Evolutionary conservation across 1,140 invertebrate species (phyloP).

Genomic region (Conus betulinus): DNA sequence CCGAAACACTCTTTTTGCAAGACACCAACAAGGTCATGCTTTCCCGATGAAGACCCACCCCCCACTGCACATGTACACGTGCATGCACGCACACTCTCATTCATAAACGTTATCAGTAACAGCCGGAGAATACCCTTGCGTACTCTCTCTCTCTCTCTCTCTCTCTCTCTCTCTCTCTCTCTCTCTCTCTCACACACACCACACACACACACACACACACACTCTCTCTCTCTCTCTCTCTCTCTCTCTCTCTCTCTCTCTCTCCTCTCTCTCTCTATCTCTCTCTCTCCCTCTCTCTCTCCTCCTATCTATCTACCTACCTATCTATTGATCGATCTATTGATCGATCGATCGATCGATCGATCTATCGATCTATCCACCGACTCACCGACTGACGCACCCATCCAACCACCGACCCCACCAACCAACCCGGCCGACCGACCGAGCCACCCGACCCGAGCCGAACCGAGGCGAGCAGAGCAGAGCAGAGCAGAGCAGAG

Average conservation of each 20-base stretch:
- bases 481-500: no score
- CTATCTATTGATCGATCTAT: no score
- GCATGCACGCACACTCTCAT: not conserved
- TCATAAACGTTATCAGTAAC: no score
- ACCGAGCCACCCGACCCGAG: no score
- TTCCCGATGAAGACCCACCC: no score
- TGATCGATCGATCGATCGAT: not conserved
- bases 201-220: not conserved
- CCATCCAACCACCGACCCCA: no score
- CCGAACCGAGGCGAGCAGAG: no score
- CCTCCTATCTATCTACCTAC: not conserved
- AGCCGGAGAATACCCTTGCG: no score
- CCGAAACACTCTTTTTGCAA: no score
- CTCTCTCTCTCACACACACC: not conserved
- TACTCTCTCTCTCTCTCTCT: slow-evolving; percentile 16
- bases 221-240: slow-evolving; percentile 26
- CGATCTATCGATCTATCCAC: not conserved
- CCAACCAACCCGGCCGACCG: not conserved
- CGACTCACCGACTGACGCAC: not conserved
- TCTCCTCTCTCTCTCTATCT: slow-evolving; percentile 14
- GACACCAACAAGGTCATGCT: no score
- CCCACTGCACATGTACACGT: not conserved
- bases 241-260: no score
- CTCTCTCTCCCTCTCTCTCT: slow-evolving; percentile 32
- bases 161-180: not conserved